Percentiles rank a stretch among this genome's conserved stretches.
Conservation (phyloP, 2,888 invertebrate genomes). For the Drosophila infuscata region DNA sequence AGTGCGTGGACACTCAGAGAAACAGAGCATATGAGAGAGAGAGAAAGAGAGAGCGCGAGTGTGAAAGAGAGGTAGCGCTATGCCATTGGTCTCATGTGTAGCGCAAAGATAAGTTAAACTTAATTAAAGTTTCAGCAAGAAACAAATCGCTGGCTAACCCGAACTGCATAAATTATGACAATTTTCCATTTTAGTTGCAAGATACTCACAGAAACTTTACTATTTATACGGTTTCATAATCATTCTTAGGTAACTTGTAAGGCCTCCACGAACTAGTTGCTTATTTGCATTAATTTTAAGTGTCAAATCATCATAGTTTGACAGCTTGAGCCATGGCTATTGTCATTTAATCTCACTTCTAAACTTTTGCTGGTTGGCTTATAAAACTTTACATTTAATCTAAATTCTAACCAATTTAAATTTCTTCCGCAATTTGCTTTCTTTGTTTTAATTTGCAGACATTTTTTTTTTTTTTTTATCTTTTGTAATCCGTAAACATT, state of each 20-base stretch:
- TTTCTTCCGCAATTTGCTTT: neutral
- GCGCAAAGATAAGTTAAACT: constrained; percentile 76
- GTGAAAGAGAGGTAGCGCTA: neutral
- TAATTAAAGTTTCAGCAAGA: constrained; percentile 72
- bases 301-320: constrained; percentile 7
- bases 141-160: constrained; percentile 61
- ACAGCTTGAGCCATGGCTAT: neutral
- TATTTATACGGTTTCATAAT: constrained; percentile 26
- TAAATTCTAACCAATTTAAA: neutral
- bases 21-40: constrained; percentile 11
- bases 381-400: neutral
- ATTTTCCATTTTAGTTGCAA: constrained; percentile 23
- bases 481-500: neutral
- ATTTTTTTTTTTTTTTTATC: neutral
- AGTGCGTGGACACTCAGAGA: constrained; percentile 45
- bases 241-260: constrained; percentile 16
- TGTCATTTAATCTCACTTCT: neutral
- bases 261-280: neutral
- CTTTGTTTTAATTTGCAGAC: neutral
- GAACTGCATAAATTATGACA: constrained; percentile 66
- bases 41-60: constrained; percentile 11
- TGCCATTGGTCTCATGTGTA: constrained; percentile 65
- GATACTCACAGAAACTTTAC: constrained; percentile 20
- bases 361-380: neutral
- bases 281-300: constrained; percentile 4